Percentiles rank a stretch among this genome's conserved stretches.
Conservation (phyloP, 2,888 invertebrate species). For the Erebia palarica region DNA sequence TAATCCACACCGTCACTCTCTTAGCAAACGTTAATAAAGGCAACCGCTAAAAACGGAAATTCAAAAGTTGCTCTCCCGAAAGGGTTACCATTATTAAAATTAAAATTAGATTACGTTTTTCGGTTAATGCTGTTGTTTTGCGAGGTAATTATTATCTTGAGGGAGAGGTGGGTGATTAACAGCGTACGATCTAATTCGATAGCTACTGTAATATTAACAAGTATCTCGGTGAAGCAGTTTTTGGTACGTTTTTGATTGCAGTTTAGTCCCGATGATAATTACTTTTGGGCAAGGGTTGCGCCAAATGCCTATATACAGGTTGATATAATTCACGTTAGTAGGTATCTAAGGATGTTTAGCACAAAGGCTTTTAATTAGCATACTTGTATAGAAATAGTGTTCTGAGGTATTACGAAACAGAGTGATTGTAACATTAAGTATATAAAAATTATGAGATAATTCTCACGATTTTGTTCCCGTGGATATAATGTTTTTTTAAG, state of each 20-base stretch:
- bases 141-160: constrained; percentile 71
- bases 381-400: too few species aligned
- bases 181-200: constrained; percentile 69
- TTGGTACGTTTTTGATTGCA: constrained; percentile 79
- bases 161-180: constrained; percentile 58
- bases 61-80: constrained; percentile 56
- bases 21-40: constrained; percentile 48
- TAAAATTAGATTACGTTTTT: constrained; percentile 77
- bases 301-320: constrained; percentile 51
- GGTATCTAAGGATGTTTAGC: background rate
- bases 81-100: constrained; percentile 72
- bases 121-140: constrained; percentile 67
- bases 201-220: constrained; percentile 73
- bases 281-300: constrained; percentile 77
- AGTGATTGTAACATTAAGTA: too few species aligned
- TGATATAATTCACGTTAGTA: constrained; percentile 27
- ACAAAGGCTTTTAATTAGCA: background rate
- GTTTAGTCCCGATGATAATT: constrained; percentile 77
- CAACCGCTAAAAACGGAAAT: constrained; percentile 53
- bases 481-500: too few species aligned
- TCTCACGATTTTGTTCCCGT: too few species aligned
- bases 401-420: too few species aligned
- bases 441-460: too few species aligned
- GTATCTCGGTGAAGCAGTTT: constrained; percentile 72
- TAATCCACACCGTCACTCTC: constrained; percentile 40